These are phyloP conservation scores for Eptesicus fuscus DNA, from an alignment of 2,113 vertebrate genomes.

Conservation along the genomic window DNA sequence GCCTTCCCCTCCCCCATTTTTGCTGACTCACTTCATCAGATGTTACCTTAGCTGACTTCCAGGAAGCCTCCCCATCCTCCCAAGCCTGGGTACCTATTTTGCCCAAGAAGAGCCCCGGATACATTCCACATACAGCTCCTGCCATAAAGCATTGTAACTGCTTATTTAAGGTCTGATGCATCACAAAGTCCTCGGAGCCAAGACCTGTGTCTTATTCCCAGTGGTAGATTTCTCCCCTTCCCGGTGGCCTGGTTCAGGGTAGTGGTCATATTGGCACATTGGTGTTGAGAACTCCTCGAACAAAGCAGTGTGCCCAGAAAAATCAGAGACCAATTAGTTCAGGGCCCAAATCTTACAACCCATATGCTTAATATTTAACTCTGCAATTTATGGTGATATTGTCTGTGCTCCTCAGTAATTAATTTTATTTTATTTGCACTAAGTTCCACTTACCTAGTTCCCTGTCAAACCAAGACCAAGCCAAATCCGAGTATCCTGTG, in stretches of 20 bases:
- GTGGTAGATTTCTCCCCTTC: neutral
- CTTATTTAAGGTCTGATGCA: neutral
- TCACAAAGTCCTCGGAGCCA: neutral
- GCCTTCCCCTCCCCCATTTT: neutral
- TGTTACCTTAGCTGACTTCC: neutral
- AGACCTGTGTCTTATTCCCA: neutral
- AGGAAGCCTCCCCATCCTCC: neutral
- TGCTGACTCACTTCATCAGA: neutral
- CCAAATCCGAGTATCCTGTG: slow-evolving; percentile 49
- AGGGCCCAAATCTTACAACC: neutral
- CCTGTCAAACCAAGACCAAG: slow-evolving; percentile 51
- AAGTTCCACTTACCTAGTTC: slow-evolving; percentile 45
- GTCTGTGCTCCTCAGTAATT: neutral
- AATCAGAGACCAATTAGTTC: slow-evolving; percentile 9
- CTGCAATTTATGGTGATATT: neutral
- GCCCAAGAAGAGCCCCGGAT: neutral
- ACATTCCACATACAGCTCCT: neutral
- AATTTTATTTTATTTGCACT: slow-evolving; percentile 33
- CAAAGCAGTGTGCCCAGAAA: neutral
- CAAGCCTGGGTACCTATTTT: neutral
- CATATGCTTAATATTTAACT: neutral
- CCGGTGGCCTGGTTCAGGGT: neutral
- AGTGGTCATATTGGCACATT: neutral
- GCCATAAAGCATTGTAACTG: neutral
- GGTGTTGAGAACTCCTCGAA: neutral